A percentile compares a stretch with the other conserved stretches of the same genome.
phyloP scores from a whole-genome alignment of 2,113 vertebrate species.

The Calyptommatus sinebrachiatus region DNA sequence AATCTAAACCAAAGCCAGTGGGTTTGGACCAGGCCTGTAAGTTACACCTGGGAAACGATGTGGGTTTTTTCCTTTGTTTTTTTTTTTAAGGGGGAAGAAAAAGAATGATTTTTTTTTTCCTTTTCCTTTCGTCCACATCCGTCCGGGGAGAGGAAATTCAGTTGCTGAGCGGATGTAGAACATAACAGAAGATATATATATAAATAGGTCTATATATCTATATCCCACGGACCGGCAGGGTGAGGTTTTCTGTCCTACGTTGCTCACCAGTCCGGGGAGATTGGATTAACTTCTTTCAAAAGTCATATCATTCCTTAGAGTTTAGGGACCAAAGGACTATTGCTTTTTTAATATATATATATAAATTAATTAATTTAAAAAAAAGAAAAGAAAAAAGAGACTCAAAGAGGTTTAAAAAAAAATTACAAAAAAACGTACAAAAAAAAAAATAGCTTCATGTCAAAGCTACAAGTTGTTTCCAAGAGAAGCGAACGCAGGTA shows the following conservation, averaged over 20 bases:
- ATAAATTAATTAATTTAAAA: slow-evolving; percentile 75
- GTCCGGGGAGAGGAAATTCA: slow-evolving; percentile 24
- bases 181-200: slow-evolving; percentile 69
- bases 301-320: slow-evolving; percentile 82
- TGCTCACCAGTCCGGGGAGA: slow-evolving; percentile 64
- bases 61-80: slow-evolving; percentile 17
- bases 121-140: not conserved
- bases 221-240: slow-evolving; percentile 58
- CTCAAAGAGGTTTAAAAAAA: slow-evolving; percentile 30
- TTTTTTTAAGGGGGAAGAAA: slow-evolving; percentile 28
- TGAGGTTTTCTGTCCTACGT: slow-evolving; percentile 61
- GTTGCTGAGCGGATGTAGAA: slow-evolving; percentile 60
- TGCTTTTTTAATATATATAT: slow-evolving; percentile 76
- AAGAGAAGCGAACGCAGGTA: slow-evolving; percentile 55
- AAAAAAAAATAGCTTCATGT: slow-evolving; percentile 28
- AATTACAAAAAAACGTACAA: not conserved
- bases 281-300: slow-evolving; percentile 73
- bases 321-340: slow-evolving; percentile 84
- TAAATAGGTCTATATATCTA: slow-evolving; percentile 70
- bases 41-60: slow-evolving; percentile 53
- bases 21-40: slow-evolving; percentile 60
- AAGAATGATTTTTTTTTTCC: slow-evolving; percentile 44
- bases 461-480: slow-evolving; percentile 46
- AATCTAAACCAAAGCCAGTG: slow-evolving; percentile 71
- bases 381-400: slow-evolving; percentile 54